Evolutionary conservation across 2,888 invertebrate species (phyloP).

Genomic region (Agrilus biguttatus): DNA sequence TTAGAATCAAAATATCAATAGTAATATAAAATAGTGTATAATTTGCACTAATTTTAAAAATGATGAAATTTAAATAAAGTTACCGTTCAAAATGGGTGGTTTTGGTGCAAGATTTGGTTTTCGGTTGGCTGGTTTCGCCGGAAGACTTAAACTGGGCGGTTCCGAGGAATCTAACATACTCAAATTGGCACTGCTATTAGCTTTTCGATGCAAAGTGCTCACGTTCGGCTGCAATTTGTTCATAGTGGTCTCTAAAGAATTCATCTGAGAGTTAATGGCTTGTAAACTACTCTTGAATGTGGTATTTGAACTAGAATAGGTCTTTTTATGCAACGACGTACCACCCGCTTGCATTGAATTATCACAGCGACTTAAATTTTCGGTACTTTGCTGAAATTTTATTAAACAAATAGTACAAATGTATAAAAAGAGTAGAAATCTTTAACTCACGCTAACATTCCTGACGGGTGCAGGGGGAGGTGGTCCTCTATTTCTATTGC

Average conservation of each 20-base stretch:
- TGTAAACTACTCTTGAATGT: too few relatives aligned
- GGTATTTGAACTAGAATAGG: conserved; percentile 2
- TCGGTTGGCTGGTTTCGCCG: conserved; percentile 42
- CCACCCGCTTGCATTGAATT: conserved; percentile 4
- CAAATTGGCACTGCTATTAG: conserved; percentile 27
- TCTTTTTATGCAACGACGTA: conserved; percentile 5
- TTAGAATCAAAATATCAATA: conserved; percentile 14
- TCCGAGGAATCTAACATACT: conserved; percentile 17
- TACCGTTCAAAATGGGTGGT: conserved; percentile 47
- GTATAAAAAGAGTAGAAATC: neutral
- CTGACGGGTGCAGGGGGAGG: conserved; percentile 63
- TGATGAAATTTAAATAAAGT: conserved; percentile 3
- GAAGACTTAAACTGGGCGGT: conserved; percentile 12
- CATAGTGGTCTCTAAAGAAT: neutral
- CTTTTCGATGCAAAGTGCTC: conserved; percentile 28
- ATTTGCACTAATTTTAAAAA: neutral
- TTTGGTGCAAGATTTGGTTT: conserved; percentile 77
- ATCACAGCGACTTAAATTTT: conserved; percentile 6
- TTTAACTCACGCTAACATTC: conserved; percentile 19
- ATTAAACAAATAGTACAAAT: neutral
- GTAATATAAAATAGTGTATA: neutral
- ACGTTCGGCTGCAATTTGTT: conserved; percentile 14
- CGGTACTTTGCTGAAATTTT: conserved; percentile 7
- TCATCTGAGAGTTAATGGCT: too few relatives aligned
- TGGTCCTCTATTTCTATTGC: conserved; percentile 48